Percentiles rank a stretch among this genome's conserved stretches.
Evolutionary conservation across 2,888 invertebrate species (phyloP).

Genomic region (Petrolisthes cinctipes): DNA sequence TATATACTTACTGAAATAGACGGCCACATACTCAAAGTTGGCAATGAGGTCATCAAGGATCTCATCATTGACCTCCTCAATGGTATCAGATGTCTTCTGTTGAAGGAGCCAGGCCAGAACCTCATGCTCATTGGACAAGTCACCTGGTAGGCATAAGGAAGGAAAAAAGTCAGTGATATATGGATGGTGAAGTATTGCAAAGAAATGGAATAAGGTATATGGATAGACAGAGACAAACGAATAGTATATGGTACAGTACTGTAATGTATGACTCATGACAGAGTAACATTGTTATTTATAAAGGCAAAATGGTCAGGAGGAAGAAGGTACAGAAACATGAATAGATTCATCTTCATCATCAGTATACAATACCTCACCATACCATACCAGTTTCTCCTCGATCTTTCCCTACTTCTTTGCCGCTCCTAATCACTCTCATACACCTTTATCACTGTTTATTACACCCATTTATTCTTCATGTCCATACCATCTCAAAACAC

Average conservation of each 20-base stretch:
- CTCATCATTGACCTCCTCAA: slow-evolving; percentile 94
- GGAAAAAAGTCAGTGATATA: not conserved
- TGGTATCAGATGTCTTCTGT: slow-evolving; percentile 86
- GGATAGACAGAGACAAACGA: too few relatives aligned
- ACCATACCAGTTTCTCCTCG: too few relatives aligned
- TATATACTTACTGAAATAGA: slow-evolving; percentile 83
- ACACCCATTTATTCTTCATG: not conserved
- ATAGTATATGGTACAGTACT: too few relatives aligned
- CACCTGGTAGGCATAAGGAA: slow-evolving; percentile 74
- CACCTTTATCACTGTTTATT: not conserved
- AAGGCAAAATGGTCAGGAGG: too few relatives aligned
- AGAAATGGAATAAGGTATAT: not conserved
- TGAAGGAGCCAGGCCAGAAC: slow-evolving; percentile 90
- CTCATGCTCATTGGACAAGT: slow-evolving; percentile 90
- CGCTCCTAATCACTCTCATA: too few relatives aligned
- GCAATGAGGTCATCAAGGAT: slow-evolving; percentile 86
- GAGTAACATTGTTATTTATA: too few relatives aligned
- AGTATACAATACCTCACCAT: too few relatives aligned
- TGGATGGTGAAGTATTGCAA: not conserved
- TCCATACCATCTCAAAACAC: not conserved
- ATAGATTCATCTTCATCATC: too few relatives aligned
- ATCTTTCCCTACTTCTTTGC: too few relatives aligned
- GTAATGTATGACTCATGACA: too few relatives aligned
- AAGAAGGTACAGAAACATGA: too few relatives aligned
- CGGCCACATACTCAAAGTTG: slow-evolving; percentile 93